Percentiles rank a stretch among this genome's conserved stretches.
These are phyloP conservation scores for Anabas testudineus DNA, from an alignment of 2,797 vertebrate genomes.

Conservation along the genomic window DNA sequence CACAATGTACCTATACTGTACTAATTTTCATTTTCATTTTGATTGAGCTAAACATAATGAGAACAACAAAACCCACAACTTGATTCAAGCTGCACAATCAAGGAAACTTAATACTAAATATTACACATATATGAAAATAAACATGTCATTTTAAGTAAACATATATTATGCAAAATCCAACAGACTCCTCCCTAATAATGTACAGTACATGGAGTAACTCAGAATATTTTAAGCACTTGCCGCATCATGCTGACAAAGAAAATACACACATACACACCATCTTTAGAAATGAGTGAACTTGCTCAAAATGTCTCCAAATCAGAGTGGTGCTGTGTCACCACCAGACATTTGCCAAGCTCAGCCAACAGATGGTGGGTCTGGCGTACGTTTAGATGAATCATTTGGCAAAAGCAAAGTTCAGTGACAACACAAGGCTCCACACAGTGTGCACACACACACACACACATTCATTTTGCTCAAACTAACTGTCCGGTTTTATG, in stretches of 20 bases:
- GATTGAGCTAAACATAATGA: too few species aligned
- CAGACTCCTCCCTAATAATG: too few species aligned
- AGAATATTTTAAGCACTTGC: background rate
- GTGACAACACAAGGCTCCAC: constrained; percentile 38
- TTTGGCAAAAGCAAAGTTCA: constrained; percentile 62
- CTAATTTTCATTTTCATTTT: too few species aligned
- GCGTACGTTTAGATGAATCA: constrained; percentile 50
- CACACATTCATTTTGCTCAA: constrained; percentile 11
- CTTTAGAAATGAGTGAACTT: constrained; percentile 23
- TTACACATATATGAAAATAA: too few species aligned
- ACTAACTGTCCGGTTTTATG: constrained; percentile 19
- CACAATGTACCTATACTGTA: too few species aligned
- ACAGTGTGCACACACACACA: constrained; percentile 29
- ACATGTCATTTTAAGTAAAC: too few species aligned
- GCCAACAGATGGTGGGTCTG: constrained; percentile 76
- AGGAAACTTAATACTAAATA: too few species aligned
- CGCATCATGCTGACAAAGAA: background rate
- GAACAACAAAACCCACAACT: too few species aligned
- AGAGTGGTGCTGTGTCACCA: constrained; percentile 56
- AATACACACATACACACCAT: background rate
- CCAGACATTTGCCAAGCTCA: constrained; percentile 49
- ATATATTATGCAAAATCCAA: too few species aligned
- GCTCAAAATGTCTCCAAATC: constrained; percentile 62
- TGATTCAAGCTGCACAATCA: too few species aligned
- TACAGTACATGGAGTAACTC: too few species aligned